Evolutionary conservation across 2,113 vertebrate species (phyloP), one percentile per base, ranked within the genome.

Genomic region (Pseudorectes ferrugineus): DNA sequence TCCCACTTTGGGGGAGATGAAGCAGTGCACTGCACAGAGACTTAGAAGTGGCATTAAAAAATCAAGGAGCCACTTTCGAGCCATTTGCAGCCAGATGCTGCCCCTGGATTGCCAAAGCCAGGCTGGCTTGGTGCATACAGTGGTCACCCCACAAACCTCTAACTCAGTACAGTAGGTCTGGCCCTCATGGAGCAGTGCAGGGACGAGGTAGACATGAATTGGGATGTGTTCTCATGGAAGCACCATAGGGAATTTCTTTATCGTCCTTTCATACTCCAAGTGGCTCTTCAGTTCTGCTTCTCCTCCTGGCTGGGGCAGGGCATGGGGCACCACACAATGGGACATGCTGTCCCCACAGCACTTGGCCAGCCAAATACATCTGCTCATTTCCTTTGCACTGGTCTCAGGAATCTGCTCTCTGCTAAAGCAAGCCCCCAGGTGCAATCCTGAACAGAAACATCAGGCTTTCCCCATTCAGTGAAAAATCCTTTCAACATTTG

Each of bases 321-420:
- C 59, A 48, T 4, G 19, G 51, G 3, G 13, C 31, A 68, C 18
- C 28, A 14, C 4, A 7, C 0, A 0, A 26, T 43, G 28, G n/a
- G 18, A 71, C n/a, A 7, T n/a, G 20, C 35, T 61, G 61, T 46
- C 31, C 40, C 36, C 49, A 12, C 33, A 68, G 55, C 36, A 10
- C 33, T 52, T 33, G 21, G 18, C 59, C 33, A 40, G 68, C 10
- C 49, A 77, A 43, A 70, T 4, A 1, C 20, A 35, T 20, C 54
- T 42, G 13, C 33, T 73, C 59, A 5, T 55, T 85, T 40, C 36
- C 33, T 35, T 62, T 26, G 24, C 70, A 51, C 11, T 14, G 23
- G 11, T 42, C 52, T 85, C 33, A 63, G 55, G 52, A 88, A 55
- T 40, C 83, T 83, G 62, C 28, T 59, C 0, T 19, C 31, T 17